phyloP scores from a whole-genome alignment of 1,140 invertebrate species.

The Metopolophium dirhodum region DNA sequence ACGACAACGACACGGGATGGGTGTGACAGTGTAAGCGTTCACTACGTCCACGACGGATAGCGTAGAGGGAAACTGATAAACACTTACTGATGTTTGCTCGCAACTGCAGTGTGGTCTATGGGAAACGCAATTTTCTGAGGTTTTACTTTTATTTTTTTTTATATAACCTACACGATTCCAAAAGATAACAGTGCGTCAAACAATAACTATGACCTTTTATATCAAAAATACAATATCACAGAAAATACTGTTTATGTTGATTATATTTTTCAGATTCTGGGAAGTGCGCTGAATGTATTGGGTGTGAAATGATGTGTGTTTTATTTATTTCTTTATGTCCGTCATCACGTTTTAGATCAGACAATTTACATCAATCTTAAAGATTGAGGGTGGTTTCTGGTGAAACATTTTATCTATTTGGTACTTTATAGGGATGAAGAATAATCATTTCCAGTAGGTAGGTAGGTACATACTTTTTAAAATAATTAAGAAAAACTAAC shows the following conservation, averaged over 20 bases:
- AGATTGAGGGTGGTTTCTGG: background rate
- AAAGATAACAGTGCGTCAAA: background rate
- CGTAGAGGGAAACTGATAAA: background rate
- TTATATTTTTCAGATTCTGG: background rate
- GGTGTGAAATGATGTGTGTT: background rate
- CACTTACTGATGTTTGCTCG: background rate
- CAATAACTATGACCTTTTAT: background rate
- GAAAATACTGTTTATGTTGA: background rate
- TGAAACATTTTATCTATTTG: background rate
- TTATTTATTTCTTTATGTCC: too few species aligned
- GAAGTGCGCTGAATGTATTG: background rate
- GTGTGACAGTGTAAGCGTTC: background rate
- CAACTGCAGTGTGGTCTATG: background rate
- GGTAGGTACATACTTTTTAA: too few species aligned
- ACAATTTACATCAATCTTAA: background rate
- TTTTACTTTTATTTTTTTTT: background rate
- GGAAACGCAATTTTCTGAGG: background rate
- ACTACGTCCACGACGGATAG: background rate
- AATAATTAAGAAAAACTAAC: too few species aligned
- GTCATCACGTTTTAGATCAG: background rate
- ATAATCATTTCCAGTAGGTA: background rate
- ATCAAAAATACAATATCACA: background rate
- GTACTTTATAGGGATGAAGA: background rate
- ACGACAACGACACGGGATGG: background rate
- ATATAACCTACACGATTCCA: background rate